Base-by-base conservation (phyloP, 2,888 invertebrate genomes). In the Agrotis segetum region DNA sequence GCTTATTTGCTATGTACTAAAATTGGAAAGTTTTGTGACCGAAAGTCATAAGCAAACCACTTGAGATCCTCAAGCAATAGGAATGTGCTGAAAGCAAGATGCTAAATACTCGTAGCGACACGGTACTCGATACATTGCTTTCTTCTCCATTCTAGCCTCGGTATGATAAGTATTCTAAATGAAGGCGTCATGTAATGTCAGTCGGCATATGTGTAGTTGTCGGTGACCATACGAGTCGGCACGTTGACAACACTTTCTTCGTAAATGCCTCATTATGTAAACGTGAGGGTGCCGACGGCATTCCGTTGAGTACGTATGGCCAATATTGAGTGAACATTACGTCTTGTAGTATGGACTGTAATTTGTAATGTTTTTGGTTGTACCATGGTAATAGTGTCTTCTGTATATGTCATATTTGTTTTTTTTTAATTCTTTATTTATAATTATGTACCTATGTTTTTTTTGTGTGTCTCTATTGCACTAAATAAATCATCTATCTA, bases 181-280 rank as follows among this genome's bases (percentile, higher is more conserved):
- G 29, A 64, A 64, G 67, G 2, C 49, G 52, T 61, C 77, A 81
- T 76, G 66, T 67, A 56, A 60, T 67, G 60, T n/a, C 55, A 49
- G 70, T 56, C 16, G 29, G 56, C 34, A 56, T 53, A 65, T 29
- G 49, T 58, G 70, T 19, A 59, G 65, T 13, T 29, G 67, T 21
- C 67, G 65, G 55, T 61, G 58, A 59, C 74, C 55, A 60, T 62
- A 70, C 55, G 19, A 60, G 75, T 66, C 62, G 61, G 58, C 67
- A 60, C 55, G 71, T 81, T 79, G 77, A 62, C 69, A 61, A 50
- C 70, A 68, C 77, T 85, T 84, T 84, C 85, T 76, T 84, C 76
- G 65, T 74, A 80, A 80, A 76, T 80, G 68, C 66, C 70, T 71
- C 66, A 76, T 85, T 84, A 76, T 74, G 68, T 84, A 83, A 84